Conservation (phyloP, 2,888 invertebrate genomes). For the Ennomos fuscantarius region DNA sequence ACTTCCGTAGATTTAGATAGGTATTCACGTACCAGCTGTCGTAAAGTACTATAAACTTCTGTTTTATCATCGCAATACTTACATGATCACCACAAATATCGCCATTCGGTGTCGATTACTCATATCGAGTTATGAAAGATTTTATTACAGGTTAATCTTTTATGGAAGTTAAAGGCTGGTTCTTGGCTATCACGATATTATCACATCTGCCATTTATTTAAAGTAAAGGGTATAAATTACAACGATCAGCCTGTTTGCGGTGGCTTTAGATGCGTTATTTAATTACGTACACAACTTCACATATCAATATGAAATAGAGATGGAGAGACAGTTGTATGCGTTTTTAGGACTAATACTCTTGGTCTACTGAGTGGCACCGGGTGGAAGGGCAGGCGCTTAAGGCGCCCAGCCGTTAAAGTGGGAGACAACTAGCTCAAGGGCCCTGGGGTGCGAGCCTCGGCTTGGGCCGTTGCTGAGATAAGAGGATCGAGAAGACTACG, state of each 20-base stretch:
- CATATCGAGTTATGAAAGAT: background rate
- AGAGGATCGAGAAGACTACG: too few species aligned
- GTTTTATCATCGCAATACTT: background rate
- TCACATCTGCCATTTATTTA: slow-evolving; percentile 1
- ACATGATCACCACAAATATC: background rate
- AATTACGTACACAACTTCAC: background rate
- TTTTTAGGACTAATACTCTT: too few species aligned
- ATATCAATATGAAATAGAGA: slow-evolving; percentile 1
- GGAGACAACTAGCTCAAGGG: too few species aligned
- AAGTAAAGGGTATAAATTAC: background rate
- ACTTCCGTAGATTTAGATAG: too few species aligned
- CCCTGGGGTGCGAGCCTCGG: too few species aligned
- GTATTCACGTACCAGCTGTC: too few species aligned
- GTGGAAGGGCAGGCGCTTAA: too few species aligned
- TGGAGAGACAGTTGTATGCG: slow-evolving; percentile 7
- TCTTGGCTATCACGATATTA: background rate
- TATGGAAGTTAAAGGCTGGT: background rate
- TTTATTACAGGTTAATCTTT: background rate
- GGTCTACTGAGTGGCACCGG: too few species aligned
- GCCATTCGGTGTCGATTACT: background rate
- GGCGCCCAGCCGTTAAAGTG: too few species aligned
- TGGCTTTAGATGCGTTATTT: background rate
- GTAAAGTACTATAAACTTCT: background rate
- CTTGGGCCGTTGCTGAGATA: too few species aligned
- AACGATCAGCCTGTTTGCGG: background rate